Conservation (phyloP, 2,888 invertebrate species). For the Nomada hirtipes region DNA sequence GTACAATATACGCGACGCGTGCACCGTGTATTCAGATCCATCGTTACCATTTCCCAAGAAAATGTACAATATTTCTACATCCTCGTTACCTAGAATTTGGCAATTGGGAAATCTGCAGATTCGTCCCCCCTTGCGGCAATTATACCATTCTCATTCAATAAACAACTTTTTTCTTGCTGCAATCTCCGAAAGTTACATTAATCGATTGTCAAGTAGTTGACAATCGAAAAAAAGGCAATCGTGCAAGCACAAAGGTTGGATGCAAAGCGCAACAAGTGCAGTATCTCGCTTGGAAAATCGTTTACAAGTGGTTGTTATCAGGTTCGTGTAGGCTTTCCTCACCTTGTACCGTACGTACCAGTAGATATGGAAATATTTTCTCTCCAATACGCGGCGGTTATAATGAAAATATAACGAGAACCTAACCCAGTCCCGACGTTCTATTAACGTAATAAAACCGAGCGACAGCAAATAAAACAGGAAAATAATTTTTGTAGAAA, state of each 20-base stretch:
- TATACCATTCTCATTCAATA: not conserved
- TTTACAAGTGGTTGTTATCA: constrained; percentile 50
- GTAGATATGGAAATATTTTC: constrained; percentile 43
- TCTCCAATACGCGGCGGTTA: not conserved
- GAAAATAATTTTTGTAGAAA: too few species aligned
- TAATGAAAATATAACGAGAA: too few species aligned
- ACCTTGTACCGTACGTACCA: constrained; percentile 5
- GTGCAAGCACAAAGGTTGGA: not conserved
- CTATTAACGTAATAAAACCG: too few species aligned
- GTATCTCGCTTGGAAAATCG: constrained; percentile 41
- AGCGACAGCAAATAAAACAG: too few species aligned
- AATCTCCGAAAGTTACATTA: too few species aligned
- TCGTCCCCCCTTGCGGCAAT: not conserved
- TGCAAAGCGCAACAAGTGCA: constrained; percentile 68
- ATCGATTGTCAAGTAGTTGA: not conserved
- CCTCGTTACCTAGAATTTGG: not conserved
- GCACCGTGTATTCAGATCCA: constrained; percentile 5
- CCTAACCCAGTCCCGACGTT: too few species aligned
- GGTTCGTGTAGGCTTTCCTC: constrained; percentile 44
- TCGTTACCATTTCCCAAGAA: not conserved
- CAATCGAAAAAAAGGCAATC: too few species aligned
- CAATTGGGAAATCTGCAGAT: too few species aligned
- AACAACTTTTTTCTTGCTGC: too few species aligned
- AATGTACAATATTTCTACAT: not conserved
- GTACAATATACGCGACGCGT: not conserved